Conservation (phyloP, 2,113 vertebrate species). For the Oostethus manadensis region DNA sequence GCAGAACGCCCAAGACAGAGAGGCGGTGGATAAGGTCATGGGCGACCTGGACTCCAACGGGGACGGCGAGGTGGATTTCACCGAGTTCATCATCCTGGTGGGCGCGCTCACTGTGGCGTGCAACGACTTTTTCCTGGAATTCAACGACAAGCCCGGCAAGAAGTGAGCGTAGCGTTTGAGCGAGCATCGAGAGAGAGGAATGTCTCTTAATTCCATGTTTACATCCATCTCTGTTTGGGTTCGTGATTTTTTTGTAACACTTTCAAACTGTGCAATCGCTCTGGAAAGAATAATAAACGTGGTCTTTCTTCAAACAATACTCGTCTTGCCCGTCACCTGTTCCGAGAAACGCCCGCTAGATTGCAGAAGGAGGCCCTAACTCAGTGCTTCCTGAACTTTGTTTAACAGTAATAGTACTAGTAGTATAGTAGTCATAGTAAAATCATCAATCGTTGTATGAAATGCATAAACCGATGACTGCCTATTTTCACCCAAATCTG, state of each 20-base stretch:
- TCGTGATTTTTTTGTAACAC: conserved; percentile 47
- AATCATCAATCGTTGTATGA: too few relatives aligned
- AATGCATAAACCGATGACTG: too few relatives aligned
- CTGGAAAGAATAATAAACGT: conserved; percentile 71
- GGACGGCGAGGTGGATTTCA: conserved; percentile 79
- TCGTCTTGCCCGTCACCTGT: conserved; percentile 17
- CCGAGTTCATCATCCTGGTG: conserved; percentile 76
- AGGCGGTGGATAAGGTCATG: conserved; percentile 79
- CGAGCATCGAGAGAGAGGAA: conserved; percentile 34
- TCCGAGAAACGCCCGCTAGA: conserved; percentile 30
- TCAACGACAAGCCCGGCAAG: conserved; percentile 64
- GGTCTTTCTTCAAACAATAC: conserved; percentile 40
- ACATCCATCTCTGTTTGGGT: conserved; percentile 9
- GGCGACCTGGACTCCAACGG: conserved; percentile 75
- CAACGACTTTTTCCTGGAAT: conserved; percentile 79
- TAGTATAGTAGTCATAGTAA: too few relatives aligned
- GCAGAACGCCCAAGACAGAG: conserved; percentile 75
- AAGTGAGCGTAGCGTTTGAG: conserved; percentile 32
- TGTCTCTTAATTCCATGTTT: not conserved
- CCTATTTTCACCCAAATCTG: too few relatives aligned
- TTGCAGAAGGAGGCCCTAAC: conserved; percentile 38
- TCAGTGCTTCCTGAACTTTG: not conserved
- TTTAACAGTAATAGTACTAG: too few relatives aligned
- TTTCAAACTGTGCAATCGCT: conserved; percentile 26
- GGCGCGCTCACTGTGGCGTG: conserved; percentile 78